A percentile compares a stretch with the other conserved stretches of the same genome.
Evolutionary conservation across 2,888 invertebrate species (phyloP).

Genomic region (Capitulum mitella): DNA sequence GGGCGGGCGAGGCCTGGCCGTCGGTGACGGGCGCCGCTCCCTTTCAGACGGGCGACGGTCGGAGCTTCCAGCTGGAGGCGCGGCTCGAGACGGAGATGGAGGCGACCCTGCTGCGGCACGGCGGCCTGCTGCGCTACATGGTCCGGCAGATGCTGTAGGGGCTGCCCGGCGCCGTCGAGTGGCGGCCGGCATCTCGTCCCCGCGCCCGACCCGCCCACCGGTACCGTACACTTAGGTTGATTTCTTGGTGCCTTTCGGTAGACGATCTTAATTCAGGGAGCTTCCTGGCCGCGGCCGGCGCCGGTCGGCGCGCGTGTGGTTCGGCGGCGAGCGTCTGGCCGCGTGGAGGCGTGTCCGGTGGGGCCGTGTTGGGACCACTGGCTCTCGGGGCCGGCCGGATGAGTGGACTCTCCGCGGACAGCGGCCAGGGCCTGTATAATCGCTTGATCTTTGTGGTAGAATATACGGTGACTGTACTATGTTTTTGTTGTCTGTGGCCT

Average conservation of each 20-base stretch:
- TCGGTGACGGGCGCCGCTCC: background rate
- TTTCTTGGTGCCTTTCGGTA: background rate
- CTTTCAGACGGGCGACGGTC: constrained; percentile 32
- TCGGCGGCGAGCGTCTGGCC: background rate
- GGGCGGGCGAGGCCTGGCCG: background rate
- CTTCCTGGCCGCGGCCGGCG: background rate
- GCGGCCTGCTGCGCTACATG: constrained; percentile 97
- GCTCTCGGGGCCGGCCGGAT: no score
- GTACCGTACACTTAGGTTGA: no score
- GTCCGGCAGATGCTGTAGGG: constrained; percentile 67
- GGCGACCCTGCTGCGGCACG: constrained; percentile 80
- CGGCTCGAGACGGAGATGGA: constrained; percentile 98
- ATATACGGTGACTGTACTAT: background rate
- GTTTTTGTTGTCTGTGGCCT: background rate
- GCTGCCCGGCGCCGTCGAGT: background rate
- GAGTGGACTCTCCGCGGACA: no score
- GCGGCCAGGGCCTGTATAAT: background rate
- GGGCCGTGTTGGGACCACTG: background rate
- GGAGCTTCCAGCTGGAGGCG: constrained; percentile 63
- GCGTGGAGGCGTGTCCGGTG: background rate
- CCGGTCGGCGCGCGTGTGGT: background rate
- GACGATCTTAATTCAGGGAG: background rate
- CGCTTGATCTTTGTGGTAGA: background rate
- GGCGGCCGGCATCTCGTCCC: no score
- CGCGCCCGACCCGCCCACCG: no score